These are phyloP conservation scores for Xerus rutilus DNA, from an alignment of 2,797 vertebrate species.

Conservation along the genomic window DNA sequence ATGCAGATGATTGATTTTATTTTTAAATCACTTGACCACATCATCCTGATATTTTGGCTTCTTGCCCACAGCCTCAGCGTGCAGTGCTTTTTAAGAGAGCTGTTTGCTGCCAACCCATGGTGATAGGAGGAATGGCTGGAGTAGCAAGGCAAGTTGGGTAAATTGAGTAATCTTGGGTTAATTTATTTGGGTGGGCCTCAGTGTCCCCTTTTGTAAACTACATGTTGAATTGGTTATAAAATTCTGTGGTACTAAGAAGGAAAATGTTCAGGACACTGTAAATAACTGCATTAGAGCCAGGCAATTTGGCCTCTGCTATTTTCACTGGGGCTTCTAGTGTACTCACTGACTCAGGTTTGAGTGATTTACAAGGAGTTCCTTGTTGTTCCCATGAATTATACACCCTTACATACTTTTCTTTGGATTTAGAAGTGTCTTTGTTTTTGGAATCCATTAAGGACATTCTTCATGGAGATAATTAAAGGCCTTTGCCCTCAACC, in stretches of 20 bases:
- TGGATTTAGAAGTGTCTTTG: not conserved
- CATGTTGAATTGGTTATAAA: not conserved
- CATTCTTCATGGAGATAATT: slow-evolving; percentile 59
- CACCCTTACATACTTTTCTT: not conserved
- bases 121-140: not conserved
- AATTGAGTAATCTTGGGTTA: not conserved
- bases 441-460: slow-evolving; percentile 14
- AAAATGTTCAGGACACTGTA: not conserved
- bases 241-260: not conserved
- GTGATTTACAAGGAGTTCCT: not conserved
- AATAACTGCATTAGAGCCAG: not conserved
- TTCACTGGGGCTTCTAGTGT: not conserved
- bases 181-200: not conserved
- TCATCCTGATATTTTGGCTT: slow-evolving; percentile 6
- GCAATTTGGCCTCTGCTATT: not conserved
- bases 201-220: not conserved
- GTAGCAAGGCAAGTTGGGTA: not conserved
- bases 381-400: not conserved
- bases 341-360: not conserved
- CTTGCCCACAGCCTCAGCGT: not conserved
- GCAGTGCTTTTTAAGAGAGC: not conserved
- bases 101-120: not conserved
- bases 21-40: slow-evolving; percentile 43
- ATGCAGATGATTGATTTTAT: slow-evolving; percentile 41
- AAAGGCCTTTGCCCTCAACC: slow-evolving; percentile 51